phyloP scores from a whole-genome alignment of 2,113 vertebrate genomes.

The Tretioscincus oriximinensis region DNA sequence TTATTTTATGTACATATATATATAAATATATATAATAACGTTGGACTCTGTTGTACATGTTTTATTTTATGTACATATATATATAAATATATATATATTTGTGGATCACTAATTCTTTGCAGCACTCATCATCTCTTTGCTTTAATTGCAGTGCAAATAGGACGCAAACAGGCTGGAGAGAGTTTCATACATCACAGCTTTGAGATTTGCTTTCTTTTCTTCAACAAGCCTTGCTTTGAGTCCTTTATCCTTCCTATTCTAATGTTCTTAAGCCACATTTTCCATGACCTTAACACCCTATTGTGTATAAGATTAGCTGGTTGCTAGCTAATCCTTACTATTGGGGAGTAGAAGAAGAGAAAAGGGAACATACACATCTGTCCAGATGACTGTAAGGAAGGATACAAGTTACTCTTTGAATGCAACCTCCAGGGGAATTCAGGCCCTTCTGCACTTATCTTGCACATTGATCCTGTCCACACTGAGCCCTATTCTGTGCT shows the following conservation, averaged over 20 bases:
- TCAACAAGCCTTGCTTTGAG: slow-evolving; percentile 47
- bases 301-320: slow-evolving; percentile 29
- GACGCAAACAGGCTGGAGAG: slow-evolving; percentile 54
- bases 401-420: not conserved
- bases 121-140: slow-evolving; percentile 47
- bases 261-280: slow-evolving; percentile 38
- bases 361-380: slow-evolving; percentile 5
- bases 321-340: slow-evolving; percentile 25
- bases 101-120: too few relatives aligned
- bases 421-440: not conserved
- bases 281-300: slow-evolving; percentile 30
- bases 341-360: slow-evolving; percentile 12
- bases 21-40: too few relatives aligned
- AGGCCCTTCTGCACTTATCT: not conserved
- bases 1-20: too few relatives aligned
- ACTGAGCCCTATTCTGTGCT: too few relatives aligned
- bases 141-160: slow-evolving; percentile 58
- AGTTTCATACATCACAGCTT: slow-evolving; percentile 55
- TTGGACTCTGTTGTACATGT: too few relatives aligned
- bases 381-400: slow-evolving; percentile 7
- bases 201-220: not conserved
- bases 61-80: too few relatives aligned
- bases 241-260: slow-evolving; percentile 41
- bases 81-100: too few relatives aligned
- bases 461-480: too few relatives aligned